Base-by-base conservation (phyloP, 2,888 invertebrate genomes). In the Trimorus sp. region DNA sequence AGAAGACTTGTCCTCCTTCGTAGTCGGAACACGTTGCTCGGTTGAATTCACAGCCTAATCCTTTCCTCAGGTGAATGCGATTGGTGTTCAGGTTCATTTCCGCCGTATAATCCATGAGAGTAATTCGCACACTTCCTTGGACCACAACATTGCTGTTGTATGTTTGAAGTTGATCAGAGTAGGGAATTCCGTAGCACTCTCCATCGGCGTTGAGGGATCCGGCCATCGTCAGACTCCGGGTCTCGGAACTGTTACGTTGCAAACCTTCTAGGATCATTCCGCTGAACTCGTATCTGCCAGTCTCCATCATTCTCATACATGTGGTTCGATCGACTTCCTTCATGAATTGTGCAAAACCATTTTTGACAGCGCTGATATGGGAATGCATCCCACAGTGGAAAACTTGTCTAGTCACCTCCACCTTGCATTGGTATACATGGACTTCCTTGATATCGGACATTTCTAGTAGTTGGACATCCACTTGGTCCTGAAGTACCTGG, bases 81-180 rank as follows among this genome's bases (percentile, higher is more conserved):
- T 82, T 62, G 0, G 54, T 40, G 7, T 81, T 48, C 2, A 82
- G 6, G 16, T 75, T 49, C 0, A 81, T 71, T 0, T 26, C 48
- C 8, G 81, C 73, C n/a, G 51, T 0, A 14, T 81, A 65, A 12
- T 63, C 48, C 1, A 0, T 14, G 1, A 83, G 16, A 0, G 58
- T 81, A 0, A 84, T 58, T 42, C 51, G 75, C 0, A 79, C 37
- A 0, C n/a, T 65, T 1, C 65, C 68, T 9, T 54, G 74, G 56
- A 86, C 85, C 5, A 85, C 59, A 0, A 82, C 85, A n/a, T 82
- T 82, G 8, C 78, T 71, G 1, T 78, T 73, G 75, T 82, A 86
- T 0, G 53, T 68, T 11, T 84, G 82, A 15, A 80, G 84, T 0
- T 71, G 76, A n/a, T 86, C 86, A 11, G 83, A 74, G 48, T 84